Percentiles rank a stretch among this genome's conserved stretches.
phyloP scores from a whole-genome alignment of 2,888 invertebrate genomes.

The Meloe dianella region DNA sequence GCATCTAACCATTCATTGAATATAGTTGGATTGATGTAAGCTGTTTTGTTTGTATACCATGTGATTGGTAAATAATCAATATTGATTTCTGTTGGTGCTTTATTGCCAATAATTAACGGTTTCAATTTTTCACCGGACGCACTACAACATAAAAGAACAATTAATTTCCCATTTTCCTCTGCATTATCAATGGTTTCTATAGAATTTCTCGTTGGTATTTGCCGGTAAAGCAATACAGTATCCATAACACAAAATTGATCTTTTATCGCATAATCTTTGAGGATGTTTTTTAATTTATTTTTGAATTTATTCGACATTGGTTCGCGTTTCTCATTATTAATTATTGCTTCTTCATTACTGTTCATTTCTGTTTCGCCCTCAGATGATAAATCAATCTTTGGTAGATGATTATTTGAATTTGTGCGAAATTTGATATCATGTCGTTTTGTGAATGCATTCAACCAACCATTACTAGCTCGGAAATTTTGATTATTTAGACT shows the following conservation, averaged over 20 bases:
- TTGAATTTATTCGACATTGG: not conserved
- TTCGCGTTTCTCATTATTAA: not conserved
- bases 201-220: not conserved
- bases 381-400: not conserved
- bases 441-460: conserved; percentile 6
- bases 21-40: not conserved
- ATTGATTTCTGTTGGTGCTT: not conserved
- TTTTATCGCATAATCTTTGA: conserved; percentile 5
- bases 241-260: not conserved
- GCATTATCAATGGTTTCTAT: not conserved
- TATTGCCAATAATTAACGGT: not conserved
- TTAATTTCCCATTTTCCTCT: not conserved
- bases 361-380: not conserved
- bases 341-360: not conserved
- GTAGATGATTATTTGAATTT: not conserved
- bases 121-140: conserved; percentile 1
- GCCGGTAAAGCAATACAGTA: not conserved
- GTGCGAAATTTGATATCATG: conserved; percentile 3
- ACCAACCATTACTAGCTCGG: conserved; percentile 7
- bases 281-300: not conserved
- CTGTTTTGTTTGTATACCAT: not conserved
- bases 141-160: not conserved
- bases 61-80: not conserved
- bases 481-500: not conserved
- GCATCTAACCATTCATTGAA: not conserved